A percentile compares a stretch with the other conserved stretches of the same genome.
phyloP scores from a whole-genome alignment of 2,113 vertebrate species.

The Clarias gariepinus region DNA sequence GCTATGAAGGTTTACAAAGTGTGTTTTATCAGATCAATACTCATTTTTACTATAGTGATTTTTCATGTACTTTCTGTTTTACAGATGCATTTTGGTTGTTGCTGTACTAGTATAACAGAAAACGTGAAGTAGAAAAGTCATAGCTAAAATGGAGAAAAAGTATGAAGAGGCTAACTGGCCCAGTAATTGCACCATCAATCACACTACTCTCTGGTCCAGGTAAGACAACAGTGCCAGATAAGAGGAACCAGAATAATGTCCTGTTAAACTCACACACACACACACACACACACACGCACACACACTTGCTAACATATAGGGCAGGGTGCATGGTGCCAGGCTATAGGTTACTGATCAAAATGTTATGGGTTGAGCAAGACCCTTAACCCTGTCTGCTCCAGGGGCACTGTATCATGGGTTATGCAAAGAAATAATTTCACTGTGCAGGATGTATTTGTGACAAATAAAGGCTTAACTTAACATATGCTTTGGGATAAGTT shows the following conservation, averaged over 20 bases:
- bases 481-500: no score
- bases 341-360: no score
- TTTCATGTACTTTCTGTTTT: slow-evolving; percentile 9
- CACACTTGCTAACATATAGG: background rate
- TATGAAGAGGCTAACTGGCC: slow-evolving; percentile 44
- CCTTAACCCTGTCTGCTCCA: no score
- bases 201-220: slow-evolving; percentile 46
- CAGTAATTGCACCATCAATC: slow-evolving; percentile 63
- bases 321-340: no score
- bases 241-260: slow-evolving; percentile 36
- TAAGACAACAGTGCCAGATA: slow-evolving; percentile 47
- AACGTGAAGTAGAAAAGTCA: slow-evolving; percentile 18
- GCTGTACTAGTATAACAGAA: background rate
- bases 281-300: slow-evolving; percentile 38
- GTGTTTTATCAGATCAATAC: slow-evolving; percentile 13
- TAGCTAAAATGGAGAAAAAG: slow-evolving; percentile 8
- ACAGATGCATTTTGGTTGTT: slow-evolving; percentile 4
- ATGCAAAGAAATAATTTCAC: no score
- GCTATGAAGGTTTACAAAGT: slow-evolving; percentile 8
- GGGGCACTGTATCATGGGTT: no score
- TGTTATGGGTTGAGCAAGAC: no score
- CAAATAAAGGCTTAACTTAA: no score
- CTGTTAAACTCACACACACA: background rate
- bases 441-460: no score
- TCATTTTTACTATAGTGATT: background rate